Evolutionary conservation across 2,113 vertebrate genomes (phyloP), one percentile per base, ranked within the genome.

Genomic region (Rafetus swinhoei): DNA sequence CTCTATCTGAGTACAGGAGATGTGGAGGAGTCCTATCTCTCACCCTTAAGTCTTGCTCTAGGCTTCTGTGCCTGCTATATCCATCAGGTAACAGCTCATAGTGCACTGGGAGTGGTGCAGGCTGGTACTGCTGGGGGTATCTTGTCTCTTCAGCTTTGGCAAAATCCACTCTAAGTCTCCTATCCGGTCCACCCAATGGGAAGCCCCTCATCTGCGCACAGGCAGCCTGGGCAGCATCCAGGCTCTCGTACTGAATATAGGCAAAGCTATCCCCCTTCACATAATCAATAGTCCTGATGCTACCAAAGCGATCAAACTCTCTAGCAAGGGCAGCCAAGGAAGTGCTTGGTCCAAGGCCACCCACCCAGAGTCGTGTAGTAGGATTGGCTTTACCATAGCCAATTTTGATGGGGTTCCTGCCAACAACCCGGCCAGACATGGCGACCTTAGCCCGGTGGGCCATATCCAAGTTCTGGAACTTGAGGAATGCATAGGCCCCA

Each of bases 381-480:
- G 99, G 99, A 94, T 99, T 99, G 50, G 99, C 99, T 87, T 99
- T 99, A 39, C 99, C 99, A 0, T 99, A 99, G 77, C 99, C 99
- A 0, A 99, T 99, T 97, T 99, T 99, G 82, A 99, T 98, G 7
- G 99, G 99, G 96, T 99, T 99, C 59, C 99, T 99, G 1, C 99
- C 99, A 0, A 99, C 98, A 16, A 99, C 98, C 0, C 99, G 98
- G 3, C 99, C 99, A 0, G 99, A 99, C 99, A 99, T 99, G 65
- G 99, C 99, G 32, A 99, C 99, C 76, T 99, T 99, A 74, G 99
- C 99, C 39, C 99, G 93, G 94, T 99, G 99, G 0, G 99, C 99
- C 99, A 99, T 99, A 98, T 99, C 99, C 79, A 99, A 95, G 96
- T 99, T 99, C 96, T 99, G 99, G 93, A 99, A 99, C 97, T 99